phyloP scores from a whole-genome alignment of 1,140 invertebrate genomes.

The Drosophila pallidifrons region DNA sequence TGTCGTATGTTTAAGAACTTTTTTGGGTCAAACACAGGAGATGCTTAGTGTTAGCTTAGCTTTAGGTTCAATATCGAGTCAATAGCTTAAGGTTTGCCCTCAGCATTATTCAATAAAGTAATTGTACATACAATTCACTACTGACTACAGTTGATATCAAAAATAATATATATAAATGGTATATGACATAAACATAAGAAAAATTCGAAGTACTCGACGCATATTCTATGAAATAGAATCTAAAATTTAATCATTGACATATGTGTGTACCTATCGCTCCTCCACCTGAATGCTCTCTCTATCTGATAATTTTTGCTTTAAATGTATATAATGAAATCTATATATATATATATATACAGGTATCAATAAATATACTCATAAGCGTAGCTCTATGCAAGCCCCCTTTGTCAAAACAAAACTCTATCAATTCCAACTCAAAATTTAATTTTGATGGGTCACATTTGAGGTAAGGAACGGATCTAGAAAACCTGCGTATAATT shows the following conservation, averaged over 20 bases:
- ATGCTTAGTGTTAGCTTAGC: constrained; percentile 55
- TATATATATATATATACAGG: constrained; percentile 38
- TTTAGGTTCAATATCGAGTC: constrained; percentile 43
- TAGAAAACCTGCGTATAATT: constrained; percentile 71
- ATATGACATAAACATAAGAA: constrained; percentile 18
- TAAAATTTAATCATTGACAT: constrained; percentile 69
- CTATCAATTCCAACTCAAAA: constrained; percentile 55
- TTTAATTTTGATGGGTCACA: constrained; percentile 62
- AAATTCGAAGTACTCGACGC: constrained; percentile 20
- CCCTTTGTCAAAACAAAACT: constrained; percentile 26
- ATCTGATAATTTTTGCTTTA: constrained; percentile 64
- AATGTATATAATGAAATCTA: constrained; percentile 49
- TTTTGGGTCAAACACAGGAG: constrained; percentile 58
- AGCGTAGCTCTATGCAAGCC: constrained; percentile 45
- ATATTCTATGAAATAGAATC: constrained; percentile 74
- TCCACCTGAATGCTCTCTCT: constrained; percentile 78
- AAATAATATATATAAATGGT: not conserved
- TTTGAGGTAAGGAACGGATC: constrained; percentile 13
- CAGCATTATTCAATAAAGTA: constrained; percentile 18
- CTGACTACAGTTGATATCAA: constrained; percentile 19
- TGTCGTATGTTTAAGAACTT: constrained; percentile 22
- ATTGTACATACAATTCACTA: constrained; percentile 34
- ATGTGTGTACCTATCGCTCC: constrained; percentile 82
- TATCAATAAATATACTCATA: constrained; percentile 40
- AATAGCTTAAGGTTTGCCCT: constrained; percentile 56